Evolutionary conservation across 2,797 vertebrate species (phyloP).

Genomic region (Bryconaethiops microstoma): DNA sequence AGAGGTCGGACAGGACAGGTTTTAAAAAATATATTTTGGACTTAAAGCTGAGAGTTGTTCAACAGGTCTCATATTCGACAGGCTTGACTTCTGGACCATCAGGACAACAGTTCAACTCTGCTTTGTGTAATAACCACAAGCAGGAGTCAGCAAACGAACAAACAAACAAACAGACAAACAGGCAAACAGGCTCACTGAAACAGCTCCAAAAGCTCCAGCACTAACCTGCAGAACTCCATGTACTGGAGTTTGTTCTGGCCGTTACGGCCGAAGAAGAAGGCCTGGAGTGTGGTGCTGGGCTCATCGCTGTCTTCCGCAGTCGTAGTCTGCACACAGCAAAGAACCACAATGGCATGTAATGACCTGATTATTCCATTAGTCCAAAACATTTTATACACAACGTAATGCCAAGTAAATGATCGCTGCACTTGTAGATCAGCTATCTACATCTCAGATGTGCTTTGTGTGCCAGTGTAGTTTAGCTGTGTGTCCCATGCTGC

Average conservation of each 20-base stretch:
- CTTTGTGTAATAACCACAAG: too few relatives aligned
- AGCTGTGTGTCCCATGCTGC: background rate
- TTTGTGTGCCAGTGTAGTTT: background rate
- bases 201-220: background rate
- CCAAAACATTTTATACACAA: background rate
- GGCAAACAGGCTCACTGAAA: background rate
- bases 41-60: too few relatives aligned
- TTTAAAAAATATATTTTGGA: too few relatives aligned
- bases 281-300: slow-evolving; percentile 88
- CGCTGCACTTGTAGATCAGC: background rate
- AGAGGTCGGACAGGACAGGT: too few relatives aligned
- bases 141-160: background rate
- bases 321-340: slow-evolving; percentile 66
- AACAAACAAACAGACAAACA: background rate
- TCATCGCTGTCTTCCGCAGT: slow-evolving; percentile 68
- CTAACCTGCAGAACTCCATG: slow-evolving; percentile 87
- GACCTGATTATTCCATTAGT: background rate
- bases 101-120: background rate
- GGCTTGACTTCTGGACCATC: too few relatives aligned
- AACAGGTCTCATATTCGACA: too few relatives aligned
- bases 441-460: background rate
- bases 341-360: background rate
- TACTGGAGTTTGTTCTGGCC: slow-evolving; percentile 89
- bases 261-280: slow-evolving; percentile 89
- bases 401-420: background rate